Evolutionary conservation across 2,888 invertebrate species (phyloP).

Genomic region (Mythimna lalbum): DNA sequence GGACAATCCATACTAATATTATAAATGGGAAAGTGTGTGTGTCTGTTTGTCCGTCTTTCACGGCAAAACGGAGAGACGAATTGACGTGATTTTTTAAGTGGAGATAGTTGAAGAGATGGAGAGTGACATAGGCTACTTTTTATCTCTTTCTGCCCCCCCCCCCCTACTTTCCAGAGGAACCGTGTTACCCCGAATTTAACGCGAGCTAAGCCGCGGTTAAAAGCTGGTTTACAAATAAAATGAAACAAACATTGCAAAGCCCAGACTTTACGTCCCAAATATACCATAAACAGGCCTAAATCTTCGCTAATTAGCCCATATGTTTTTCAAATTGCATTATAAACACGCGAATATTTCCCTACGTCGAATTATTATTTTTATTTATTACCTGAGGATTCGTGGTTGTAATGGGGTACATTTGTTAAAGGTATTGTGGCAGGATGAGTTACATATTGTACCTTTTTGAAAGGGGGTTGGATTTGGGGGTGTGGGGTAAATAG

Average conservation of each 20-base stretch:
- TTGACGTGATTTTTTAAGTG: no score
- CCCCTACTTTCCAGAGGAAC: no score
- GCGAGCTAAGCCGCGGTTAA: no score
- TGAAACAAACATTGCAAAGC: neutral
- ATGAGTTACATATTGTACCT: conserved; percentile 39
- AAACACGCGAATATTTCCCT: conserved; percentile 45
- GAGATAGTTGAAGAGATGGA: no score
- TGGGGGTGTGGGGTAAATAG: neutral
- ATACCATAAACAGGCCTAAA: conserved; percentile 12
- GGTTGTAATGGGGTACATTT: conserved; percentile 44
- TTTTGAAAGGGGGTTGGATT: conserved; percentile 39
- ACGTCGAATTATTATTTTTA: conserved; percentile 73
- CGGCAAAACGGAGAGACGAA: no score
- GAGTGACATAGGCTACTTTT: no score
- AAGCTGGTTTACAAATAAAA: no score
- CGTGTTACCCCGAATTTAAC: no score
- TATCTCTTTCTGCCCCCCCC: no score
- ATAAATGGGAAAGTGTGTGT: no score
- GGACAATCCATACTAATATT: no score
- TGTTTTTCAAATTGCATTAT: conserved; percentile 51
- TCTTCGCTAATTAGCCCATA: conserved; percentile 48
- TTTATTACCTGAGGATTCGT: conserved; percentile 62
- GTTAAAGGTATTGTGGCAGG: conserved; percentile 40
- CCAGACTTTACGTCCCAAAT: neutral
- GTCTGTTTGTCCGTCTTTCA: no score